Percentiles rank a stretch among this genome's conserved stretches.
These are phyloP conservation scores for Dysidea cf. avara DNA, from an alignment of 37 sponge, comb jelly and placozoan species.

Conservation along the genomic window DNA sequence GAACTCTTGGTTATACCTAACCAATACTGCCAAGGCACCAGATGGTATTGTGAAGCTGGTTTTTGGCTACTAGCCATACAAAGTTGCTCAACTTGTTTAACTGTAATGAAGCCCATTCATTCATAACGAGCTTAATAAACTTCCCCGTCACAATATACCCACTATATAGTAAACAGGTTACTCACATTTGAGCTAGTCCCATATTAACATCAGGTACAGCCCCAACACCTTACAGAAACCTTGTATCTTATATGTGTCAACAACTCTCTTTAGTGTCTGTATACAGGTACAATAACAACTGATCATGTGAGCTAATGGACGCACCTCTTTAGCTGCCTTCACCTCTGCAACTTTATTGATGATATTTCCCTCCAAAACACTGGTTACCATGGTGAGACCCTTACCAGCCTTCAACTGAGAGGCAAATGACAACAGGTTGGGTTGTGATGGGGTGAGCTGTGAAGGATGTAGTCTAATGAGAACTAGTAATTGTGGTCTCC, in stretches of 20 bases:
- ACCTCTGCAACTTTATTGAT: constrained; percentile 52
- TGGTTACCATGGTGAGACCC: constrained; percentile 81
- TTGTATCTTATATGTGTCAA: constrained; percentile 69
- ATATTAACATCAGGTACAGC: constrained; percentile 42
- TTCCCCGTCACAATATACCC: too few species aligned
- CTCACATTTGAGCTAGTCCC: constrained; percentile 71
- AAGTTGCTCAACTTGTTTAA: too few species aligned
- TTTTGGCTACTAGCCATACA: too few species aligned
- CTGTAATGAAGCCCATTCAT: too few species aligned
- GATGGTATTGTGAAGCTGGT: too few species aligned
- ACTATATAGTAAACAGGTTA: neutral
- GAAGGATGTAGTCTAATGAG: constrained; percentile 67
- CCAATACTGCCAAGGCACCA: too few species aligned
- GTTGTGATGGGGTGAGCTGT: constrained; percentile 73
- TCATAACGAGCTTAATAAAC: too few species aligned
- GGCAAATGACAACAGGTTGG: constrained; percentile 87
- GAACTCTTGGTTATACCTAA: too few species aligned
- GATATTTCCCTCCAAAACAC: constrained; percentile 70
- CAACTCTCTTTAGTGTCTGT: constrained; percentile 70
- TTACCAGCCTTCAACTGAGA: constrained; percentile 95
- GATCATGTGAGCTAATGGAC: neutral
- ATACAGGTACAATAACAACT: neutral
- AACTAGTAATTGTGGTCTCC: constrained; percentile 93
- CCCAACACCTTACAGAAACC: constrained; percentile 85
- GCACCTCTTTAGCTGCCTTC: constrained; percentile 71